Evolutionary conservation across 1,140 invertebrate species (phyloP).

Genomic region (Metaphire vulgaris): DNA sequence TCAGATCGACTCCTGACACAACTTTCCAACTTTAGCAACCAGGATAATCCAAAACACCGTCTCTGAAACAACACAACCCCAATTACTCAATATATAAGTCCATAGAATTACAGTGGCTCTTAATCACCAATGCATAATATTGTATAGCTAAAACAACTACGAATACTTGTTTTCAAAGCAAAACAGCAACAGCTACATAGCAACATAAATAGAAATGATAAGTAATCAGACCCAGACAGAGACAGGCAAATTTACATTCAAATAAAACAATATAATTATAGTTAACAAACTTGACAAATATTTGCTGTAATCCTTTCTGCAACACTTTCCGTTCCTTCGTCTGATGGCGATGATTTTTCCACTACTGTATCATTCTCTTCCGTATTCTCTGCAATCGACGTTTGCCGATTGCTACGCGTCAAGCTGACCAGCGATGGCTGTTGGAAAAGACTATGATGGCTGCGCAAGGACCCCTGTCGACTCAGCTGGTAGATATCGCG

Average conservation of each 20-base stretch:
- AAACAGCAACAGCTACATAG: too few species aligned
- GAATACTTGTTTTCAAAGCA: too few species aligned
- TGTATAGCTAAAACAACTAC: too few species aligned
- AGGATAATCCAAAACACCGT: neutral
- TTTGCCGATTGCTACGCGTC: neutral
- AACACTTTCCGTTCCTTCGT: neutral
- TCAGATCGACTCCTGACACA: constrained; percentile 79
- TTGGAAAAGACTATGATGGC: neutral
- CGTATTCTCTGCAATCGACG: neutral
- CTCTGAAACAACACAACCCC: too few species aligned
- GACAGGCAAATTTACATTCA: too few species aligned
- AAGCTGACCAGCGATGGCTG: neutral
- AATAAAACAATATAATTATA: too few species aligned
- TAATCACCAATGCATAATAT: too few species aligned
- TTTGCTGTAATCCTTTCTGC: neutral
- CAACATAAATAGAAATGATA: too few species aligned
- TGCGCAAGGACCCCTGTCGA: neutral
- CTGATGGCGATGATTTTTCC: neutral
- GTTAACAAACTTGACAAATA: too few species aligned
- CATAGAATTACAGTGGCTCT: too few species aligned
- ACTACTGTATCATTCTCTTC: neutral
- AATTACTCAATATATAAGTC: too few species aligned
- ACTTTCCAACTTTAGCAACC: constrained; percentile 43
- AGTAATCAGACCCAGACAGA: too few species aligned
- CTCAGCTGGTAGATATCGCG: neutral